Evolutionary conservation across 2,888 invertebrate genomes (phyloP).

Genomic region (Ochropleura plecta): DNA sequence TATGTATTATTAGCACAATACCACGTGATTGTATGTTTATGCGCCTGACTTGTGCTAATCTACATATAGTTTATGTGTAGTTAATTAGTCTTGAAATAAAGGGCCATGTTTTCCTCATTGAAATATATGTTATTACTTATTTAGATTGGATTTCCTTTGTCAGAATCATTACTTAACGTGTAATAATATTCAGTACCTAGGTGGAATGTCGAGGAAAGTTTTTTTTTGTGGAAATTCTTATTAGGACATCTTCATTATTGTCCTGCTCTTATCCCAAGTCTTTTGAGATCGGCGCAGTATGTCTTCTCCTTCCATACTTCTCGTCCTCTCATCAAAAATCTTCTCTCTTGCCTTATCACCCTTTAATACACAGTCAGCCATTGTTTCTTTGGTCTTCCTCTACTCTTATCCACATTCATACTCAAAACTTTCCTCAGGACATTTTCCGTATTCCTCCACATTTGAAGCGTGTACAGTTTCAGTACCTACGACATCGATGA

Average conservation of each 20-base stretch:
- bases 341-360: no score
- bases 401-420: no score
- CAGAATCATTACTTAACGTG: background rate
- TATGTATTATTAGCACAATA: slow-evolving; percentile 27
- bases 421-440: no score
- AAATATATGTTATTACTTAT: background rate
- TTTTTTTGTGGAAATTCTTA: background rate
- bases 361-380: no score
- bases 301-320: no score
- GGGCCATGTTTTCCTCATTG: slow-evolving; percentile 36
- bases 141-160: slow-evolving; percentile 4
- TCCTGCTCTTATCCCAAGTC: no score
- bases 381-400: no score
- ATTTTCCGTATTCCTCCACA: no score
- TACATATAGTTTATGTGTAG: slow-evolving; percentile 32
- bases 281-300: no score
- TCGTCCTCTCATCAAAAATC: no score
- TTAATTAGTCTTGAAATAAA: slow-evolving; percentile 32
- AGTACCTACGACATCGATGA: background rate
- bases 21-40: slow-evolving; percentile 34
- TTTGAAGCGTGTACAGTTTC: no score
- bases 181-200: background rate
- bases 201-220: background rate
- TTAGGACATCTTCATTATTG: no score
- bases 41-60: slow-evolving; percentile 31